phyloP scores from a whole-genome alignment of 2,888 invertebrate genomes.

The Thereva unica region DNA sequence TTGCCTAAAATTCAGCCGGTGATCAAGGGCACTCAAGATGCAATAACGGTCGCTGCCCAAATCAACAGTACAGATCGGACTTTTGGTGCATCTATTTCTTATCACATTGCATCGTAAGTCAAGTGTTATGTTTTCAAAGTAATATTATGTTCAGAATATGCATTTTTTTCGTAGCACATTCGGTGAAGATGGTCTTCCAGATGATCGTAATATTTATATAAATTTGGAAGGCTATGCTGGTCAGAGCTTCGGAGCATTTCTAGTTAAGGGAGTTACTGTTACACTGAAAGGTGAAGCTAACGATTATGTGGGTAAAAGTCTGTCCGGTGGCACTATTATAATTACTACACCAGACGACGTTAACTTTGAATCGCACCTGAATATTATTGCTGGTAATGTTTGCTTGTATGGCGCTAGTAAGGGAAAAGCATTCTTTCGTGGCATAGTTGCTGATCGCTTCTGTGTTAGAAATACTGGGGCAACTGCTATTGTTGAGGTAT shows the following conservation, averaged over 20 bases:
- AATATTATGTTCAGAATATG: not conserved
- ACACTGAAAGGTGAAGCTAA: constrained; percentile 96
- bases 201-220: constrained; percentile 75
- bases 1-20: constrained; percentile 75
- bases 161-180: constrained; percentile 68
- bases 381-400: constrained; percentile 98
- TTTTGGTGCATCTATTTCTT: constrained; percentile 92
- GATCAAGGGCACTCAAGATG: constrained; percentile 71
- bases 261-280: constrained; percentile 86
- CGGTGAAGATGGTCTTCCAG: constrained; percentile 84
- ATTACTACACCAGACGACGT: constrained; percentile 89
- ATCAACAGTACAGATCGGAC: constrained; percentile 92
- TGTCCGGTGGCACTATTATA: constrained; percentile 92
- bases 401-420: constrained; percentile 96
- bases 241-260: constrained; percentile 98
- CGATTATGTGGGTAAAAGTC: constrained; percentile 95
- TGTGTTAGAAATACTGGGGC: constrained; percentile 98
- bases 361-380: constrained; percentile 87
- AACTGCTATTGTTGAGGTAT: constrained; percentile 86
- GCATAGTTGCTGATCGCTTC: constrained; percentile 97
- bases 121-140: not conserved
- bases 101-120: constrained; percentile 88
- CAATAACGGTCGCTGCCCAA: constrained; percentile 72
- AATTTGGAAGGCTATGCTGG: constrained; percentile 91
- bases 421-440: constrained; percentile 91